Conservation (phyloP, 1,140 invertebrate species). For the Drosophila lacteicornis region DNA sequence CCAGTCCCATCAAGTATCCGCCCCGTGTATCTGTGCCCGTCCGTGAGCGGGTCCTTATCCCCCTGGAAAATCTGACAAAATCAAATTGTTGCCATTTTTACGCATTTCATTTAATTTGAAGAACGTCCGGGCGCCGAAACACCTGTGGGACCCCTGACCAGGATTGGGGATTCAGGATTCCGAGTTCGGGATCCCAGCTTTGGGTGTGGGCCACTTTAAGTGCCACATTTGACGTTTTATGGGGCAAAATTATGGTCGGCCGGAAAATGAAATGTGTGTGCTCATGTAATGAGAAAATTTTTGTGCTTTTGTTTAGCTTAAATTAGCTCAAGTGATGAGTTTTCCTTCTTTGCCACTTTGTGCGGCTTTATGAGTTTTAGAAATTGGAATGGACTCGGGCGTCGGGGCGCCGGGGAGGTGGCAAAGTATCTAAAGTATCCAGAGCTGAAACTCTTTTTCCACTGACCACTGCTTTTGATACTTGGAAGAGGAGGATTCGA, state of each 20-base stretch:
- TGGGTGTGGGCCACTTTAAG: conserved; percentile 78
- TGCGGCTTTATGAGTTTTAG: conserved; percentile 42
- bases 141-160: conserved; percentile 65
- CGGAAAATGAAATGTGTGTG: conserved; percentile 70
- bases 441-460: conserved; percentile 21
- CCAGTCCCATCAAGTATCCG: conserved; percentile 23
- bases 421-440: neutral
- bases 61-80: conserved; percentile 78
- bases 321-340: conserved; percentile 70
- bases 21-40: conserved; percentile 27
- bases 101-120: conserved; percentile 84
- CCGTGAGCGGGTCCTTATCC: conserved; percentile 38
- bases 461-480: conserved; percentile 34
- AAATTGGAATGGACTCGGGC: conserved; percentile 12
- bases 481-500: conserved; percentile 13
- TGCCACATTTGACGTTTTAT: conserved; percentile 82
- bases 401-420: too few relatives aligned
- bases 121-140: conserved; percentile 59
- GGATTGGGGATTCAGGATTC: conserved; percentile 12
- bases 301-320: conserved; percentile 71
- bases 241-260: conserved; percentile 60
- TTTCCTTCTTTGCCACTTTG: conserved; percentile 33
- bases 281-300: conserved; percentile 71
- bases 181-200: neutral
- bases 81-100: conserved; percentile 84